A percentile compares a stretch with the other conserved stretches of the same genome.
phyloP scores from a whole-genome alignment of 2,888 invertebrate genomes.

The Sipunculus nudus region DNA sequence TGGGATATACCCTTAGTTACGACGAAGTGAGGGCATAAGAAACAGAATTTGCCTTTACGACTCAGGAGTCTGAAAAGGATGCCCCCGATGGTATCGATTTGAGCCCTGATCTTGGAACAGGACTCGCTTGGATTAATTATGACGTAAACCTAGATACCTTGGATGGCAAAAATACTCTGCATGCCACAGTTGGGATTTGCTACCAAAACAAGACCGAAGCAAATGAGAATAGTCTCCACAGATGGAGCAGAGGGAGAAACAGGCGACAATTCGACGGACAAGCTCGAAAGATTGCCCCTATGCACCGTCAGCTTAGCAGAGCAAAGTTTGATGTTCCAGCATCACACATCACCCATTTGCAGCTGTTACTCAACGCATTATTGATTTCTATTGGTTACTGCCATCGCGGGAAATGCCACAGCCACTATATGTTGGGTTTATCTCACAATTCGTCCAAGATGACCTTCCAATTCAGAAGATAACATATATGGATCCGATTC shows the following conservation, averaged over 20 bases:
- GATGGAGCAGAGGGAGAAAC: too few relatives aligned
- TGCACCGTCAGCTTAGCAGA: too few relatives aligned
- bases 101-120: constrained; percentile 14
- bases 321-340: too few relatives aligned
- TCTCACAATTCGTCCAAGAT: constrained; percentile 20
- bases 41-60: constrained; percentile 24
- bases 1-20: constrained; percentile 27
- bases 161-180: constrained; percentile 30
- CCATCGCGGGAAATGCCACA: too few relatives aligned
- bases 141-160: constrained; percentile 34
- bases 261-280: too few relatives aligned
- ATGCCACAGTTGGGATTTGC: constrained; percentile 35
- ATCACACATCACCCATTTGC: too few relatives aligned
- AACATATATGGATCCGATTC: constrained; percentile 28
- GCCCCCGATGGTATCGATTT: constrained; percentile 24
- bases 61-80: constrained; percentile 3
- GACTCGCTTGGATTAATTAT: constrained; percentile 33
- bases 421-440: constrained; percentile 37
- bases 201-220: constrained; percentile 27
- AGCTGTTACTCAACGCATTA: too few relatives aligned
- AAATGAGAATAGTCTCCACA: too few relatives aligned
- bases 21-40: constrained; percentile 25
- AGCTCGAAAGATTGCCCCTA: too few relatives aligned
- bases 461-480: constrained; percentile 26
- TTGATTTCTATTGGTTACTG: too few relatives aligned